Evolutionary conservation across 1,140 invertebrate genomes (phyloP).

Genomic region (Neodiprion pinetum): DNA sequence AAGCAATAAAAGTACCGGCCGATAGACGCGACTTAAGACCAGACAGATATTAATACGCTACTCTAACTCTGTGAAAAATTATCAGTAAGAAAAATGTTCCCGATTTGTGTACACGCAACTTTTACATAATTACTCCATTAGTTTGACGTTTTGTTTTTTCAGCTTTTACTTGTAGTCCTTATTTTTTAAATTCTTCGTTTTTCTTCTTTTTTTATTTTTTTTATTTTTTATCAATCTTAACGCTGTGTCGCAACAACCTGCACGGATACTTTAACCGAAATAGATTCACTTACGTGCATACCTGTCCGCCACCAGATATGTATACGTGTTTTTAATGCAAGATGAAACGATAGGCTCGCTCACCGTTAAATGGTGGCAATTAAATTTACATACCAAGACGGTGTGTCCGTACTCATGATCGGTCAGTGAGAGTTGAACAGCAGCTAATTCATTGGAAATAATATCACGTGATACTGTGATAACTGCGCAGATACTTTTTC

Average conservation of each 20-base stretch:
- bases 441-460: too few species aligned
- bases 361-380: slow-evolving; percentile 45
- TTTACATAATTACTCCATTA: slow-evolving; percentile 6
- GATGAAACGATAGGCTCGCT: slow-evolving; percentile 32
- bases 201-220: too few species aligned
- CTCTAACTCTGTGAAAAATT: not conserved
- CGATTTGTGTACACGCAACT: not conserved
- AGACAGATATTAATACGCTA: slow-evolving; percentile 2
- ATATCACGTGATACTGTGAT: too few species aligned
- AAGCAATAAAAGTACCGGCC: not conserved
- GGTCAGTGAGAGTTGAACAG: too few species aligned
- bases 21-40: not conserved
- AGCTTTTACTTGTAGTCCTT: too few species aligned
- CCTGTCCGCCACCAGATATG: not conserved
- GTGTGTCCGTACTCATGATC: too few species aligned
- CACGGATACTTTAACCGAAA: too few species aligned
- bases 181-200: too few species aligned
- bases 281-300: not conserved
- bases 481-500: too few species aligned
- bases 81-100: not conserved
- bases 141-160: not conserved
- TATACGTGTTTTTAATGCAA: slow-evolving; percentile 19
- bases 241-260: too few species aligned
- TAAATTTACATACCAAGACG: slow-evolving; percentile 39
- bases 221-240: too few species aligned